Evolutionary conservation across 2,113 vertebrate species (phyloP).

Genomic region (Leptobrachium leishanense): DNA sequence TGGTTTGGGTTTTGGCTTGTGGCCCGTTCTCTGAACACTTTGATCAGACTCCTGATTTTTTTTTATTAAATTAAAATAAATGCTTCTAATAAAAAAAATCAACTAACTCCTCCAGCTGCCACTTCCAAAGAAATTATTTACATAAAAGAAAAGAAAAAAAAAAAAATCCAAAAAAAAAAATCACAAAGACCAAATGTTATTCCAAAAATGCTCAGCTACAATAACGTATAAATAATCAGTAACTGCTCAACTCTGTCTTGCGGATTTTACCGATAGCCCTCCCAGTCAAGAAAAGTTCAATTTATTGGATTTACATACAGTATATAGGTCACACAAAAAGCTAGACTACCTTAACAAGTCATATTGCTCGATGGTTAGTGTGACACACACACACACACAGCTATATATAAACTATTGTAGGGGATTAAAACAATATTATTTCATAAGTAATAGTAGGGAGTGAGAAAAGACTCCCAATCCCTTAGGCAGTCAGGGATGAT

Average conservation of each 20-base stretch:
- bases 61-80: constrained; percentile 39
- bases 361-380: no score
- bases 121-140: constrained; percentile 4
- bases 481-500: no score
- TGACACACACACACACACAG: no score
- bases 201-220: background rate
- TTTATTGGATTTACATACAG: no score
- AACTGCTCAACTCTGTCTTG: background rate
- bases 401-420: no score
- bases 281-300: no score
- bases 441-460: no score
- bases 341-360: no score
- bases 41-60: constrained; percentile 22
- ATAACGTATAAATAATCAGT: background rate
- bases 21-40: constrained; percentile 20
- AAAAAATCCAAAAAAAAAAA: background rate
- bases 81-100: constrained; percentile 27
- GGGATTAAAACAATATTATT: no score
- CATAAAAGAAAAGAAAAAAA: background rate
- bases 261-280: no score
- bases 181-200: background rate
- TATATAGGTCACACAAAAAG: no score
- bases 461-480: no score
- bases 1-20: background rate
- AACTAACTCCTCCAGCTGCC: constrained; percentile 13